Percentiles rank a stretch among this genome's conserved stretches.
Conservation (phyloP, 2,797 vertebrate genomes). For the Decapterus maruadsi region DNA sequence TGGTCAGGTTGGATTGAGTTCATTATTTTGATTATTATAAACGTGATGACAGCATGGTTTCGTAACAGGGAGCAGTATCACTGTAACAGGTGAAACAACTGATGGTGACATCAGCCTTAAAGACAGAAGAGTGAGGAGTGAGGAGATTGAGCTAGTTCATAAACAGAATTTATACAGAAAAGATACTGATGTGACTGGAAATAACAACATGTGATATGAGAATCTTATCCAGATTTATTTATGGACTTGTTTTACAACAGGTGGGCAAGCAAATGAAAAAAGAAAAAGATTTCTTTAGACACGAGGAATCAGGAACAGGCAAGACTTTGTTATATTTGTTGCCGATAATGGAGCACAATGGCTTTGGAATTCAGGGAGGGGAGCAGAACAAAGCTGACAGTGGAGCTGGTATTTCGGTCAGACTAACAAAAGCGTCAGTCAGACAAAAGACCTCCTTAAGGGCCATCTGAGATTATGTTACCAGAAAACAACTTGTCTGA, state of each 20-base stretch:
- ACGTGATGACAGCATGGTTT: constrained; percentile 8
- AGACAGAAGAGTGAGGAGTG: not conserved
- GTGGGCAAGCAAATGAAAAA: not conserved
- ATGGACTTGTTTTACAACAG: not conserved
- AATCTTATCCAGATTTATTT: not conserved
- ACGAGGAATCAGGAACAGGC: constrained; percentile 4
- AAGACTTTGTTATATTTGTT: constrained; percentile 19
- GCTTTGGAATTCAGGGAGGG: constrained; percentile 78
- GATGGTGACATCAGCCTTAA: constrained; percentile 29
- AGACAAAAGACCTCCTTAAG: constrained; percentile 73
- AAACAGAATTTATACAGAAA: too few species aligned
- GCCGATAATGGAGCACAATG: constrained; percentile 41
- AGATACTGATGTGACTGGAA: not conserved
- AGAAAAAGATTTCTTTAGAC: constrained; percentile 1
- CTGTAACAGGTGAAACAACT: constrained; percentile 21
- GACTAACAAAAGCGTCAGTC: constrained; percentile 73
- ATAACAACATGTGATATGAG: not conserved
- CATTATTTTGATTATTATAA: not conserved
- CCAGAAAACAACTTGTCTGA: constrained; percentile 55
- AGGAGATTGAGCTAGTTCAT: not conserved
- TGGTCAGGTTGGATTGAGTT: not conserved
- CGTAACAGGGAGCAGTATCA: not conserved
- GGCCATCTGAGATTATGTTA: constrained; percentile 70
- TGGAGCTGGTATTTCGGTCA: constrained; percentile 77
- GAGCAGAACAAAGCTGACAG: constrained; percentile 66